phyloP scores from a whole-genome alignment of 2,113 vertebrate species.

The Arizona elegans region DNA sequence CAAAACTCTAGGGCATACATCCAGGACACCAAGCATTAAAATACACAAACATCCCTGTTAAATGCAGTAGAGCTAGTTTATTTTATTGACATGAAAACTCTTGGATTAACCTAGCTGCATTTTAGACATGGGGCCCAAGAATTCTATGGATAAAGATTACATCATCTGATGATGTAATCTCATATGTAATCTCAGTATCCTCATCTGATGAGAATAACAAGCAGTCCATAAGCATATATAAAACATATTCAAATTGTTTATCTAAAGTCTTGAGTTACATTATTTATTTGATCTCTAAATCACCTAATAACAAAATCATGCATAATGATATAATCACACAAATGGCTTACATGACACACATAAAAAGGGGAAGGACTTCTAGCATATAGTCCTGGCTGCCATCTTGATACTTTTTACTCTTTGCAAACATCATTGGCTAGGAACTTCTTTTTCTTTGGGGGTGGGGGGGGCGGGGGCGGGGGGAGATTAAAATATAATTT shows the following conservation, averaged over 20 bases:
- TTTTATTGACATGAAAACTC: not conserved
- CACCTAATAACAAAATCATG: not conserved
- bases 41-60: not conserved
- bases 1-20: not conserved
- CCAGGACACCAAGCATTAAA: not conserved
- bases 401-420: not conserved
- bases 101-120: not conserved
- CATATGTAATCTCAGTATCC: no score
- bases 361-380: not conserved
- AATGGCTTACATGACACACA: not conserved
- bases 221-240: not conserved
- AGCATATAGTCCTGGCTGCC: not conserved
- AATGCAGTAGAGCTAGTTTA: not conserved
- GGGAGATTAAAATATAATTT: not conserved
- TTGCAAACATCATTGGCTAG: not conserved
- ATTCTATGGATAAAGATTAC: not conserved
- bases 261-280: not conserved
- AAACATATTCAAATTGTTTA: not conserved
- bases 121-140: not conserved
- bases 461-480: accelerated
- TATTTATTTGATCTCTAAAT: not conserved
- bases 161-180: not conserved
- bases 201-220: not conserved
- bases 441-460: not conserved
- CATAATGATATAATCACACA: not conserved